Conservation (phyloP, 2,888 invertebrate genomes). For the Nemotelus nigrinus region DNA sequence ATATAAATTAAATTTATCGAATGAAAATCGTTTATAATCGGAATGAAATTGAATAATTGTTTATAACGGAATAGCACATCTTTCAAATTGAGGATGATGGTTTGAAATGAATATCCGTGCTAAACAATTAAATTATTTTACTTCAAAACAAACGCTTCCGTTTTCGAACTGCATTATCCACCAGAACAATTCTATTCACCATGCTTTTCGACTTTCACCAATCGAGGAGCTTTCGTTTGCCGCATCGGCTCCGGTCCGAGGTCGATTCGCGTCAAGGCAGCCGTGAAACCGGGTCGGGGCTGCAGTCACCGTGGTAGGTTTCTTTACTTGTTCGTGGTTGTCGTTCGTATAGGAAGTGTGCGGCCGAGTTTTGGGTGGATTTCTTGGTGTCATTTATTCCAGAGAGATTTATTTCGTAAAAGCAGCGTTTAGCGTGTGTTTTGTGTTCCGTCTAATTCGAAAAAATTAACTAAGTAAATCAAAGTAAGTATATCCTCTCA, state of each 20-base stretch:
- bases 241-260: neutral
- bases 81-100: neutral
- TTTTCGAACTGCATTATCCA: constrained; percentile 1
- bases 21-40: too few relatives aligned
- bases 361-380: constrained; percentile 43
- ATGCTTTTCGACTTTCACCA: neutral
- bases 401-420: constrained; percentile 30
- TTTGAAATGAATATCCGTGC: too few relatives aligned
- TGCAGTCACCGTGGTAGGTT: neutral
- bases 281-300: neutral
- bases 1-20: too few relatives aligned
- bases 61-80: neutral
- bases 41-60: neutral
- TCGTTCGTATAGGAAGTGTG: constrained; percentile 28
- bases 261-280: neutral
- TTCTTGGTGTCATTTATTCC: constrained; percentile 39
- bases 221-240: too few relatives aligned
- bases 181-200: neutral
- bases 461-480: constrained; percentile 17
- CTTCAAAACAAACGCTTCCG: neutral
- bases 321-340: constrained; percentile 20
- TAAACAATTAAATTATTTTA: neutral
- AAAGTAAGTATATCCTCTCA: constrained; percentile 26
- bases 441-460: constrained; percentile 33
- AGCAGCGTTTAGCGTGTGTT: constrained; percentile 36